Evolutionary conservation across 2,888 invertebrate genomes (phyloP).

Genomic region (Amaurobius ferox): DNA sequence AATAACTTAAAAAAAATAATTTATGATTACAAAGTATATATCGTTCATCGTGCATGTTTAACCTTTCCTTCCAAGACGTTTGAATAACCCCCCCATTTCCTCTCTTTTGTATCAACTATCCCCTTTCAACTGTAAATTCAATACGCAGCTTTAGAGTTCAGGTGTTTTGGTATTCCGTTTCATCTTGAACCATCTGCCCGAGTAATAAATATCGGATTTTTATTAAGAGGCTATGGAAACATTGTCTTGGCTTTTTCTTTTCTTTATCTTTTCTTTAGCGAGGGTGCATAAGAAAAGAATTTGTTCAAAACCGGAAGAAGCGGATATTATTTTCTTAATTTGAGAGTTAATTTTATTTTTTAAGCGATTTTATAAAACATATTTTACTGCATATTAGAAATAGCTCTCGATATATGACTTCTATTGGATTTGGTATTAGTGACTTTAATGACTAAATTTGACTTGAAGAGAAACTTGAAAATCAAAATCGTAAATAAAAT

Average conservation of each 20-base stretch:
- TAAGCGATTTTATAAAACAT: background rate
- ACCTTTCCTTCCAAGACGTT: constrained; percentile 37
- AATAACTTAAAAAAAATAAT: constrained; percentile 52
- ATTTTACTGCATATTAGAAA: background rate
- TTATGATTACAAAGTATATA: constrained; percentile 70
- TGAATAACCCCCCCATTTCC: background rate
- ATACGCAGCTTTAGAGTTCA: background rate
- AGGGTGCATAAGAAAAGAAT: background rate
- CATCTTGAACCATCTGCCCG: background rate
- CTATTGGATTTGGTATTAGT: no score
- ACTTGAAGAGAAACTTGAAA: no score
- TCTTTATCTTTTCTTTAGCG: background rate
- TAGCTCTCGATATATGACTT: no score
- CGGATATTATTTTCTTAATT: background rate
- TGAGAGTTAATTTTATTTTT: background rate
- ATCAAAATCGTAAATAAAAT: no score
- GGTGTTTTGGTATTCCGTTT: background rate
- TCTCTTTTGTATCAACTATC: background rate
- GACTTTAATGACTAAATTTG: no score
- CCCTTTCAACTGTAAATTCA: background rate
- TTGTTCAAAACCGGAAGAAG: background rate
- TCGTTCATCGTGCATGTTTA: constrained; percentile 52
- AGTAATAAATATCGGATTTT: constrained; percentile 1
- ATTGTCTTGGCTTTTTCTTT: background rate
- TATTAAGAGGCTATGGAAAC: background rate